Percentiles rank a stretch among this genome's conserved stretches.
Evolutionary conservation across 2,797 vertebrate genomes (phyloP).

Genomic region (Hippopotamyrus pictus): DNA sequence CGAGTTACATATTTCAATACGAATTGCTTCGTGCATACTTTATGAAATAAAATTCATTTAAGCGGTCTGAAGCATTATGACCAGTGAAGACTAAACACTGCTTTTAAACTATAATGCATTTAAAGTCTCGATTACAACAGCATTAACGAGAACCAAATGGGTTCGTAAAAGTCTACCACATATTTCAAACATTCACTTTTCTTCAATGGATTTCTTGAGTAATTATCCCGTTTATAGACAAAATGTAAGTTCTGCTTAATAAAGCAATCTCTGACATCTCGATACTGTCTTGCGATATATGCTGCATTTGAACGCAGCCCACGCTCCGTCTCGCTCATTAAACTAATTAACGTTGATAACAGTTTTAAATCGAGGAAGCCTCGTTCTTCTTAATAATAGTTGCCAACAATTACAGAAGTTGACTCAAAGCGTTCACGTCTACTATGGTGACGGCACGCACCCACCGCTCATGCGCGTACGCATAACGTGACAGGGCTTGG

Average conservation of each 20-base stretch:
- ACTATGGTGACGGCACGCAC: not conserved
- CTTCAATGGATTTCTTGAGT: not conserved
- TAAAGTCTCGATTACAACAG: not conserved
- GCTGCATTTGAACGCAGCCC: not conserved
- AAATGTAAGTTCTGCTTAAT: not conserved
- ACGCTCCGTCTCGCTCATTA: not conserved
- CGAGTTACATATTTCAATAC: not conserved
- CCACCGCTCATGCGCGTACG: not conserved
- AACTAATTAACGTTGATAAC: not conserved
- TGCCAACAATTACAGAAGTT: not conserved
- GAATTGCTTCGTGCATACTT: not conserved
- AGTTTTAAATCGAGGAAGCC: not conserved
- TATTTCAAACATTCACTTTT: not conserved
- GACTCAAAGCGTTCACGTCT: not conserved
- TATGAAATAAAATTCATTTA: not conserved
- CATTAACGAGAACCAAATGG: not conserved
- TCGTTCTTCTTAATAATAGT: not conserved
- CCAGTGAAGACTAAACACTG: not conserved
- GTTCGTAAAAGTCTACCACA: not conserved
- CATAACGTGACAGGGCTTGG: not conserved
- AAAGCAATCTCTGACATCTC: not conserved
- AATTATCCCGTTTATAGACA: not conserved
- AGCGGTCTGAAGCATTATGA: not conserved
- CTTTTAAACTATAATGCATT: not conserved
- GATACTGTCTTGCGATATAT: not conserved